Base-by-base conservation (phyloP, 2,113 vertebrate species). In the Mugil cephalus region DNA sequence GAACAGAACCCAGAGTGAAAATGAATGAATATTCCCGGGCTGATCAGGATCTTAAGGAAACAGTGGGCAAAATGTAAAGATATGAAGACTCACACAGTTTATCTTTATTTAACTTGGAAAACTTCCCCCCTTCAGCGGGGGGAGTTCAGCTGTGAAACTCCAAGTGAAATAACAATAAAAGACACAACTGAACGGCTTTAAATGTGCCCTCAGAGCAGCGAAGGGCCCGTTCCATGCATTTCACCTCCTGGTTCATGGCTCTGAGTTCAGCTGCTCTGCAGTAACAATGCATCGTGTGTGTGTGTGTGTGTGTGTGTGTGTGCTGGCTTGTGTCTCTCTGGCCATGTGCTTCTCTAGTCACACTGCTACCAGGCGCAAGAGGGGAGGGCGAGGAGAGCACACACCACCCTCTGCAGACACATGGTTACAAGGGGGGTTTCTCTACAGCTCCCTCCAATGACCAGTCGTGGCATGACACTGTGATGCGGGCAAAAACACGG, bases 301-400 rank as follows among this genome's bases (percentile, higher is more conserved):
- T 74, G 50, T 48, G 47, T 60, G 65, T 64, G 59, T 42, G 42
- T 66, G 21, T 72, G 65, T 56, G 56, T 74, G 47, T 72, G 61
- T 53, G 18, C 12, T 8, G 34, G 63, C 17, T 4, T 76, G 50
- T 73, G 0, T 69, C 1, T 36, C 21, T 8, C 21, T 34, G 30
- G 86, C 74, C 83, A 82, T 82, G 82, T 89, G 87, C 71, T 50
- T 61, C 67, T 80, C 14, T 21, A 38, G 82, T 83, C 82, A 79
- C 79, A 85, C 76, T 55, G 64, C 71, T 18, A 42, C 39, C 66
- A 80, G 30, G 36, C 58, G 21, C 55, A 47, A 47, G 61, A 10
- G 2, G 63, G 72, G 76, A 51, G 60, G 76, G 75, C 64, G 64
- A 7, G 15, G 21, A 55, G 19, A 58, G 34, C 56, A 47, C 15